A percentile compares a stretch with the other conserved stretches of the same genome.
Evolutionary conservation across 2,888 invertebrate genomes (phyloP).

Genomic region (Salticus scenicus): DNA sequence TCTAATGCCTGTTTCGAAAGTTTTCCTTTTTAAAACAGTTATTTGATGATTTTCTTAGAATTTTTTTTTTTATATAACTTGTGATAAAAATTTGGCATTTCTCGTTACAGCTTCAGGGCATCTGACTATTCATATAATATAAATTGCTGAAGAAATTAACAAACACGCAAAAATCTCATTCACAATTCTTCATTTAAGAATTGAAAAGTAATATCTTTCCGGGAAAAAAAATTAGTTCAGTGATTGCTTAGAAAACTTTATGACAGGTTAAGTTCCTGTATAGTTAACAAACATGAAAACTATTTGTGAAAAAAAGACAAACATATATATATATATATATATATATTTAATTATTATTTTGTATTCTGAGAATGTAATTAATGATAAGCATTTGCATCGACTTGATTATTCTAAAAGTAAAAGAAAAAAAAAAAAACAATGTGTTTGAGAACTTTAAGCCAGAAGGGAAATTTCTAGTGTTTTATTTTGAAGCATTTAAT

Average conservation of each 20-base stretch:
- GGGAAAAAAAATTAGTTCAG: background rate
- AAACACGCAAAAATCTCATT: conserved; percentile 65
- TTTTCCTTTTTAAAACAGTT: conserved; percentile 52
- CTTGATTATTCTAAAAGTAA: no score
- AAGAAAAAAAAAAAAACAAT: no score
- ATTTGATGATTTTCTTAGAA: conserved; percentile 25
- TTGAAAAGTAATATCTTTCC: conserved; percentile 6
- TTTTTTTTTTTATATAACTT: background rate
- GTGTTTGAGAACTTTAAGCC: no score
- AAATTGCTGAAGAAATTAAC: conserved; percentile 35
- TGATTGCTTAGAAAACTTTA: background rate
- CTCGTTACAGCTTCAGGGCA: conserved; percentile 11
- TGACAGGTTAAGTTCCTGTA: background rate
- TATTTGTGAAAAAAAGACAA: background rate
- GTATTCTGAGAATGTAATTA: background rate
- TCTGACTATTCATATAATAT: conserved; percentile 18
- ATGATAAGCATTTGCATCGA: background rate
- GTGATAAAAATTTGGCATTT: conserved; percentile 6
- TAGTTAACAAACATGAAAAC: background rate
- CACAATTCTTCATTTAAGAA: conserved; percentile 47
- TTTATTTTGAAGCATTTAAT: no score
- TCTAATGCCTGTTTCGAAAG: conserved; percentile 44
- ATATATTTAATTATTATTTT: background rate
- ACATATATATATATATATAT: no score
- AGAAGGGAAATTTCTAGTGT: no score